phyloP scores from a whole-genome alignment of 2,888 invertebrate species.

The Thelaira solivaga region DNA sequence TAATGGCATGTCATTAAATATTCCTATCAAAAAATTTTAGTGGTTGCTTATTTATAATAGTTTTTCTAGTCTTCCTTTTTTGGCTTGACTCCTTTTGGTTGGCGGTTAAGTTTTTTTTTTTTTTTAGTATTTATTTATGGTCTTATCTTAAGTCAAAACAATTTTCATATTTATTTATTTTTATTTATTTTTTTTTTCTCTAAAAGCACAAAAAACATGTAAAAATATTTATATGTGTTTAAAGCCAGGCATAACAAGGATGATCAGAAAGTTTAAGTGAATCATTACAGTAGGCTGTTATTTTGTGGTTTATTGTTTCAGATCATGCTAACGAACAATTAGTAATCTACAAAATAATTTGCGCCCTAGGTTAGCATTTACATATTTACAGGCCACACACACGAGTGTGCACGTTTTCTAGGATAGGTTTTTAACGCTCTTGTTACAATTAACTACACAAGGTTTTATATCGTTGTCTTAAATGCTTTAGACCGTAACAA shows the following conservation, averaged over 20 bases:
- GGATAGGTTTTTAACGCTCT: slow-evolving; percentile 56
- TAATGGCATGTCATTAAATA: slow-evolving; percentile 47
- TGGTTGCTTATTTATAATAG: slow-evolving; percentile 17
- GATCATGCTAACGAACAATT: slow-evolving; percentile 75
- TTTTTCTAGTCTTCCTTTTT: slow-evolving; percentile 63
- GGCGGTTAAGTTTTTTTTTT: slow-evolving; percentile 32
- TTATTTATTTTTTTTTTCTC: slow-evolving; percentile 40
- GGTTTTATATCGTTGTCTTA: not conserved
- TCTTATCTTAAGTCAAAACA: slow-evolving; percentile 77
- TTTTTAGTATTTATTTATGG: too few species aligned
- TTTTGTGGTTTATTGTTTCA: slow-evolving; percentile 68
- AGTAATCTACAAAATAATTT: slow-evolving; percentile 75
- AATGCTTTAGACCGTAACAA: too few species aligned
- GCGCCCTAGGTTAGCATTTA: slow-evolving; percentile 68
- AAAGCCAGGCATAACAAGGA: not conserved
- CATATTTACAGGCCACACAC: too few species aligned
- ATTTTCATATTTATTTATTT: slow-evolving; percentile 72
- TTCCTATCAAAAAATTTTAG: slow-evolving; percentile 41
- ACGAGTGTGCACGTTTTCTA: too few species aligned
- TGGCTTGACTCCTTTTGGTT: slow-evolving; percentile 59
- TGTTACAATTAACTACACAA: slow-evolving; percentile 22
- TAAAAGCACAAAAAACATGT: not conserved
- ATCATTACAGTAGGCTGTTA: slow-evolving; percentile 48
- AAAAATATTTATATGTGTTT: not conserved
- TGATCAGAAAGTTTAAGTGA: slow-evolving; percentile 23